Evolutionary conservation across 2,888 invertebrate genomes (phyloP), one percentile per base, ranked within the genome.

Genomic region (Leuctra nigra): DNA sequence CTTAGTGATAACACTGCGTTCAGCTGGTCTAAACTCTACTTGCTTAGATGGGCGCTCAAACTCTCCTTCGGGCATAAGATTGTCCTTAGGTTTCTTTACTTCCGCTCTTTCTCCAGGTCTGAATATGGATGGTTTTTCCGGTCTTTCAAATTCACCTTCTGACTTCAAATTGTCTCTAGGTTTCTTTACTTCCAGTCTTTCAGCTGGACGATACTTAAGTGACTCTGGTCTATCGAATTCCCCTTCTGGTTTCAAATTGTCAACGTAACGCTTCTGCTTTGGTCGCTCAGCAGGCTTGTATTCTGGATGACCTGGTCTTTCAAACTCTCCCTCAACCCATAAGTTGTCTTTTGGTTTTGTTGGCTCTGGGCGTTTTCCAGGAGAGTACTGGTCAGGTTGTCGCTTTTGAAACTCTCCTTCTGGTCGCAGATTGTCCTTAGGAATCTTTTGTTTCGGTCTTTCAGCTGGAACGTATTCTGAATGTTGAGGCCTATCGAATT

Each of bases 1-100:
- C 65, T 69, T 77, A 1, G 82, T 76, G 1, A 82, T 69, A 55
- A 81, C 78, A 1, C 78, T 77, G 56, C 83, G 73, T 66, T 86
- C 85, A 11, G 80, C 82, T 55, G 73, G 73, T 23, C 76, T 75
- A 6, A 76, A 74, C 59, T 70, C 66, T 1, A 68, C 67, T 4
- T 68, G 67, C 11, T 69, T 67, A 0, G 73, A 55, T 14, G 13
- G 46, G 35, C 65, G 64, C 48, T 70, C 68, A 66, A 77, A 76
- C 6, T 73, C 69, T 4, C 76, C 76, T 63, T 80, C 78, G 54
- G 78, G 75, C 66, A 72, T 76, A 1, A 66, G 58, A 46, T 66
- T 67, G 59, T 65, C 65, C 6, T 56, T 23, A 6, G 62, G 64
- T n/a, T 61, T 63, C 36, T 57, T 61, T 9, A 61, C 54, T 18